Evolutionary conservation across 2,888 invertebrate species (phyloP).

Genomic region (Exocentrus adspersus): DNA sequence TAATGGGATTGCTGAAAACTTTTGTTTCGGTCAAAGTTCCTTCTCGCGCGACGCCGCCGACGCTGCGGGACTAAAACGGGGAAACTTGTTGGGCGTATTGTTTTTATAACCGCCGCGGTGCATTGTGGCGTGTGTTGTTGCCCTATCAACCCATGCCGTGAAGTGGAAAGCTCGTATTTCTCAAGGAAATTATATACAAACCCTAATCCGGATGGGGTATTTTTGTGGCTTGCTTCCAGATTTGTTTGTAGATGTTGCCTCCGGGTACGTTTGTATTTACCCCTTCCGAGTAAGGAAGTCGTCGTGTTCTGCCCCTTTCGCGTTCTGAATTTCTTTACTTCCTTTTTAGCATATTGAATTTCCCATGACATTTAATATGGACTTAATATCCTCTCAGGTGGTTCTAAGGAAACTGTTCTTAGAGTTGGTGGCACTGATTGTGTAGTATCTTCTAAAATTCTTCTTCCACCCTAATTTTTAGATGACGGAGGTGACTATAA

Average conservation of each 20-base stretch:
- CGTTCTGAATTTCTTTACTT: too few species aligned
- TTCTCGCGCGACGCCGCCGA: background rate
- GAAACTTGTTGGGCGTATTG: conserved; percentile 12
- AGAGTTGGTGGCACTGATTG: too few species aligned
- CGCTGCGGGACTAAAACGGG: conserved; percentile 15
- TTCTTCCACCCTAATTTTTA: too few species aligned
- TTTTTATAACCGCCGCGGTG: background rate
- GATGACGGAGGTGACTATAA: too few species aligned
- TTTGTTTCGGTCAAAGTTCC: conserved; percentile 2
- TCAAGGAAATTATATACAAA: background rate
- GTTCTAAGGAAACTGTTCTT: too few species aligned
- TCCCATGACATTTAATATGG: too few species aligned
- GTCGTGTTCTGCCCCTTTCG: too few species aligned
- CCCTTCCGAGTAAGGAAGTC: too few species aligned
- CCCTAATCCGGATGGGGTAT: background rate
- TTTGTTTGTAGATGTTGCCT: background rate
- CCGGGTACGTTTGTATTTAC: too few species aligned
- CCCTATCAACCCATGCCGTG: background rate
- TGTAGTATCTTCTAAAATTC: too few species aligned
- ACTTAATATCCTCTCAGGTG: too few species aligned
- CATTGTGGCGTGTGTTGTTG: background rate
- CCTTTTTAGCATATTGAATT: too few species aligned
- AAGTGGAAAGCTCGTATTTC: background rate
- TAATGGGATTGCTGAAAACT: conserved; percentile 16
- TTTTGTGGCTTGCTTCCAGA: background rate